Evolutionary conservation across 2,888 invertebrate species (phyloP), one percentile per base, ranked within the genome.

Genomic region (Hermodice carunculata): DNA sequence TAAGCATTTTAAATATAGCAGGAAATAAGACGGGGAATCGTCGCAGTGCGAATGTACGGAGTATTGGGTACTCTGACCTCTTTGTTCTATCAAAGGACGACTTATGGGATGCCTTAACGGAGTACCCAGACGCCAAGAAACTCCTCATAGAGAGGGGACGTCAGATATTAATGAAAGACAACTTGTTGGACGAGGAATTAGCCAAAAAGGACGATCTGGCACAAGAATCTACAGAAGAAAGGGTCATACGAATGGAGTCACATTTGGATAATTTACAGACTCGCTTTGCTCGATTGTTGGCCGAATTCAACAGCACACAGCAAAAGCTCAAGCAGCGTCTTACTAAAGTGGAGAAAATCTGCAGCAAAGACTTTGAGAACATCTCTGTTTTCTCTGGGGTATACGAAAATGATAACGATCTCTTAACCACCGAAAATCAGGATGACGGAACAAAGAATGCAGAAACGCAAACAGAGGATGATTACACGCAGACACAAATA

Each of bases 21-120:
- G 96, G 96, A 53, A 96, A 95, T 86, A 92, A 94, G 70, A 96
- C 94, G 31, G 97, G 97, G 43, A 98, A 97, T 85, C 89, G 97
- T 61, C 89, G 97, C 69, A 97, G 96, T 0, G 97, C 97, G 11
- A 96, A 96, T 84, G 96, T 97, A 5, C 89, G 95, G 28, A 93
- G 94, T 53, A 75, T 81, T 26, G 83, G 83, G 1, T 85, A 84
- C 68, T 96, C 96, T 3, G 97, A 97, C 88, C 88, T 98, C 52
- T 97, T 98, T 87, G 95, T 95, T 81, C 88, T 97, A 78, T 95
- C 94, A 44, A 98, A 97, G 66, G 75, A 78, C 79, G 96, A 96
- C 84, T 89, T 96, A 48, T 94, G 95, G 93, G 94, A 94, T 81
- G 95, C 95, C 1, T 88, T 96, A 28, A 76, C 77, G 46, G 87